phyloP scores from a whole-genome alignment of 2,797 vertebrate genomes.

The Telmatherina bonti region DNA sequence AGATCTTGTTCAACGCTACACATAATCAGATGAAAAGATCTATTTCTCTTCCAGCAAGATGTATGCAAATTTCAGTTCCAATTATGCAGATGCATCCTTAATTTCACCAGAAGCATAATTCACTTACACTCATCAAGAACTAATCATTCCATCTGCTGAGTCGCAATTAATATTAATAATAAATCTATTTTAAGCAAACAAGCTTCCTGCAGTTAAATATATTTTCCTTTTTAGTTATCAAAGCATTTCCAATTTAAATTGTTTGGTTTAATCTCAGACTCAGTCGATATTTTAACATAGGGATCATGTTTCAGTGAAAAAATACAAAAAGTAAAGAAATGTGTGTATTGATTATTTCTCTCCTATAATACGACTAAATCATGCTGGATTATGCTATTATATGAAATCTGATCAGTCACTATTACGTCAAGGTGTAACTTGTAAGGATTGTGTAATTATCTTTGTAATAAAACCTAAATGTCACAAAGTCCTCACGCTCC shows the following conservation, averaged over 20 bases:
- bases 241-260: not conserved
- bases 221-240: not conserved
- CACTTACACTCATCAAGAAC: slow-evolving; percentile 15
- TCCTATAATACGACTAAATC: not conserved
- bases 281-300: no score
- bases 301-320: not conserved
- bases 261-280: no score
- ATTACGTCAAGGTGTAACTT: no score
- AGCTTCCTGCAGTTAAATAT: not conserved
- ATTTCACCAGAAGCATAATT: slow-evolving; percentile 22
- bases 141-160: slow-evolving; percentile 12
- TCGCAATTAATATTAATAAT: slow-evolving; percentile 8
- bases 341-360: not conserved
- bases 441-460: no score
- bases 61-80: slow-evolving; percentile 20
- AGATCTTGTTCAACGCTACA: slow-evolving; percentile 10
- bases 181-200: not conserved
- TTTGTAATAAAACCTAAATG: no score
- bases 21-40: slow-evolving; percentile 4
- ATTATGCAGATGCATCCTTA: slow-evolving; percentile 19
- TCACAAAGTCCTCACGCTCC: no score
- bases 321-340: not conserved
- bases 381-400: not conserved
- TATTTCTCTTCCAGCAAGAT: slow-evolving; percentile 6
- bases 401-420: not conserved